Percentiles rank a stretch among this genome's conserved stretches.
These are phyloP conservation scores for Drosophila aldrichi DNA, from an alignment of 2,888 invertebrate genomes.

Conservation along the genomic window DNA sequence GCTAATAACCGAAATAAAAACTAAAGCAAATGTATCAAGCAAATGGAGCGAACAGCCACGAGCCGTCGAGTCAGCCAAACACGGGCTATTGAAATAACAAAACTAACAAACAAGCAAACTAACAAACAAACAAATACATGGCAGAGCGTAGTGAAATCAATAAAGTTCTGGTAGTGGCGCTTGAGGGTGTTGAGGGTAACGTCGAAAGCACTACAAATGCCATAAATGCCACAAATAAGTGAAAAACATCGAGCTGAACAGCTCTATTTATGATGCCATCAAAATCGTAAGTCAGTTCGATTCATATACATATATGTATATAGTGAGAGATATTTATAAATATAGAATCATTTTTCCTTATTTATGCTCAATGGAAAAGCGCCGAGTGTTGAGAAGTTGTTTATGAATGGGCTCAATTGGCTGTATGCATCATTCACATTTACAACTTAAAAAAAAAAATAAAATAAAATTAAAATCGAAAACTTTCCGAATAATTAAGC, in stretches of 20 bases:
- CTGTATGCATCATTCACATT: constrained; percentile 9
- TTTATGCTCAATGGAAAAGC: background rate
- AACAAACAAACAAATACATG: constrained; percentile 7
- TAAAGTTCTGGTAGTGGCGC: constrained; percentile 32
- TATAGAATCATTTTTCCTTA: constrained; percentile 1
- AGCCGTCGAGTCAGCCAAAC: constrained; percentile 14
- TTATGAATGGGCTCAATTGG: constrained; percentile 30
- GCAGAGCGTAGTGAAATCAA: constrained; percentile 43
- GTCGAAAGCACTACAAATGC: constrained; percentile 50
- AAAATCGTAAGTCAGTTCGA: constrained; percentile 34
- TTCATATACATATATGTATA: background rate
- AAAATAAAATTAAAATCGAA: background rate
- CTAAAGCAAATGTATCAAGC: constrained; percentile 42
- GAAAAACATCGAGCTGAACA: constrained; percentile 9
- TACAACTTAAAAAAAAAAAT: background rate
- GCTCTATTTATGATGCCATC: constrained; percentile 35
- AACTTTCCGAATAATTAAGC: constrained; percentile 6
- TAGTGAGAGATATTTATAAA: background rate
- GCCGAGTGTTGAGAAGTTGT: constrained; percentile 10
- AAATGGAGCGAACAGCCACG: constrained; percentile 26
- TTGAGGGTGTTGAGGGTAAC: constrained; percentile 25
- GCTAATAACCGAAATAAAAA: constrained; percentile 68
- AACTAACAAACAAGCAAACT: constrained; percentile 14
- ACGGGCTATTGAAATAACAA: constrained; percentile 18
- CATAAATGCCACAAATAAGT: constrained; percentile 48